Conservation (phyloP, 2,113 vertebrate species). For the Limanda limanda region DNA sequence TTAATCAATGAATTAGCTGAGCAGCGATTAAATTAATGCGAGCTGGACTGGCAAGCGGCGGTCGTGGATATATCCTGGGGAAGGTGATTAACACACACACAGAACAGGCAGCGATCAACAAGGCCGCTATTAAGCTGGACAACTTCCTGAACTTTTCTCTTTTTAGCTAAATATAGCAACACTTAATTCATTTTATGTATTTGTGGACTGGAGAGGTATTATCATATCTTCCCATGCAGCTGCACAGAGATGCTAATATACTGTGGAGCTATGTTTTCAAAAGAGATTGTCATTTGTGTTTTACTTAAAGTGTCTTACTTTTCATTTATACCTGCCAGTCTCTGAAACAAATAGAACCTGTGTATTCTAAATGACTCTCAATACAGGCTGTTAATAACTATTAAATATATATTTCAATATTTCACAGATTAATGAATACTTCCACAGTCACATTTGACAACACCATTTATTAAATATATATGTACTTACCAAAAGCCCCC, state of each 20-base stretch:
- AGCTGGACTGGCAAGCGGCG: conserved; percentile 72
- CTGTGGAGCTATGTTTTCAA: conserved; percentile 23
- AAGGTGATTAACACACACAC: conserved; percentile 76
- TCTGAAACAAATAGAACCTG: too few species aligned
- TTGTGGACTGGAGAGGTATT: conserved; percentile 34
- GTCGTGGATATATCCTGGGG: conserved; percentile 78
- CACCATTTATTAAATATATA: background rate
- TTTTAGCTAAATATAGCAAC: conserved; percentile 68
- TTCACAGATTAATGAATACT: background rate
- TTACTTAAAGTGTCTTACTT: background rate
- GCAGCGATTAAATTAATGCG: conserved; percentile 81
- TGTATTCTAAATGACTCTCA: background rate
- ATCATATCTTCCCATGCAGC: conserved; percentile 47
- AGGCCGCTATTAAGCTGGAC: conserved; percentile 73
- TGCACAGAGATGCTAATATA: conserved; percentile 33
- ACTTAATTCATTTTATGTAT: conserved; percentile 61
- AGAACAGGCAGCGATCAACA: conserved; percentile 77
- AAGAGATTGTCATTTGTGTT: conserved; percentile 14
- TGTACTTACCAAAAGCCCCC: background rate
- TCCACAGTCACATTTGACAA: background rate
- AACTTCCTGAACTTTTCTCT: conserved; percentile 76
- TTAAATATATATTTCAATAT: background rate
- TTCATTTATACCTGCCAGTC: background rate
- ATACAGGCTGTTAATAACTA: background rate
- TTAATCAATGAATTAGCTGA: conserved; percentile 84